Evolutionary conservation across 2,113 vertebrate genomes (phyloP).

Genomic region (Panthera leo): DNA sequence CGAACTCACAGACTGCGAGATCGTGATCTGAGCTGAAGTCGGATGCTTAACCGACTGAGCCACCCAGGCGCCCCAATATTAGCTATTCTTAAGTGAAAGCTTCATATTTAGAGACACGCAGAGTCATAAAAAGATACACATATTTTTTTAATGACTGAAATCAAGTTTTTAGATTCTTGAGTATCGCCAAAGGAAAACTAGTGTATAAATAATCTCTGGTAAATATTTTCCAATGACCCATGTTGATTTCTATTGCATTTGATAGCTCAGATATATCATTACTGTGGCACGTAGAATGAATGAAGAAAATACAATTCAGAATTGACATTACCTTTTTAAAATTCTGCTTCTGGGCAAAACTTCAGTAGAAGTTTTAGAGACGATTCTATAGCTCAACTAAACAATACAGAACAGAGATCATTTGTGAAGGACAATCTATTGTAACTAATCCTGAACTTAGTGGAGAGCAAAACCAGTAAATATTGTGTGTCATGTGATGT

Average conservation of each 20-base stretch:
- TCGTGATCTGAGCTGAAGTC: no score
- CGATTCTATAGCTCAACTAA: slow-evolving; percentile 80
- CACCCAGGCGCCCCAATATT: neutral
- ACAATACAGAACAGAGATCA: slow-evolving; percentile 76
- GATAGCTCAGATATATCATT: slow-evolving; percentile 53
- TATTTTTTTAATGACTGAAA: neutral
- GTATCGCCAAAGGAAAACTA: neutral
- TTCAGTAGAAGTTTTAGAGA: slow-evolving; percentile 70
- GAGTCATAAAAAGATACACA: neutral
- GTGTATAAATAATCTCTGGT: neutral
- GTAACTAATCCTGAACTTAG: slow-evolving; percentile 74
- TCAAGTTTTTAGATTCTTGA: neutral
- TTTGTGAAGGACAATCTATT: slow-evolving; percentile 78
- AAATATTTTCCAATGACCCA: slow-evolving; percentile 47
- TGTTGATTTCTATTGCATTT: slow-evolving; percentile 43
- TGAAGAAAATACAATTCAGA: slow-evolving; percentile 61
- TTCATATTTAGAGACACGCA: neutral
- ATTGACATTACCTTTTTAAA: slow-evolving; percentile 70
- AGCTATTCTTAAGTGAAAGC: neutral
- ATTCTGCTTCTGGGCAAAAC: slow-evolving; percentile 74
- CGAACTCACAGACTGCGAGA: no score
- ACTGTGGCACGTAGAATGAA: slow-evolving; percentile 61
- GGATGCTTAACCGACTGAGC: no score
- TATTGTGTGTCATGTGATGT: slow-evolving; percentile 12
- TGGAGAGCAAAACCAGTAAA: slow-evolving; percentile 29